These are phyloP conservation scores for Python bivittatus DNA, from an alignment of 2,113 vertebrate genomes.

Conservation along the genomic window DNA sequence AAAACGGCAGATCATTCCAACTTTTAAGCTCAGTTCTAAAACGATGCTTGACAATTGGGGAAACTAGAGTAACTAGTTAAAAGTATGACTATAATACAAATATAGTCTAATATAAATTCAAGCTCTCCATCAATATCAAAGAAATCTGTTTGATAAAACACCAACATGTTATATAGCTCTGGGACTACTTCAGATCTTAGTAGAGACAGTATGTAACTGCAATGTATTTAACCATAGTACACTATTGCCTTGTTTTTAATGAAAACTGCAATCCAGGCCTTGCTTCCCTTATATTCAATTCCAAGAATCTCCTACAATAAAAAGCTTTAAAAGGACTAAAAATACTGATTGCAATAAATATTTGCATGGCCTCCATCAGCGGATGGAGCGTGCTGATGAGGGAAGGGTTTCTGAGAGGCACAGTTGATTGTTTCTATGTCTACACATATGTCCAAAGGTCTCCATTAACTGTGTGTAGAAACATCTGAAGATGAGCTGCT, in stretches of 20 bases:
- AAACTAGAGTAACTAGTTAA: slow-evolving; percentile 29
- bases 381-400: slow-evolving; percentile 61
- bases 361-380: slow-evolving; percentile 68
- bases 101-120: slow-evolving; percentile 41
- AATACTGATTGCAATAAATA: slow-evolving; percentile 85
- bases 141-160: slow-evolving; percentile 46
- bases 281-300: slow-evolving; percentile 80
- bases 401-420: slow-evolving; percentile 75
- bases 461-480: slow-evolving; percentile 93
- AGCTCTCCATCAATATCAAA: slow-evolving; percentile 33
- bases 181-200: slow-evolving; percentile 54
- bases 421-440: slow-evolving; percentile 69
- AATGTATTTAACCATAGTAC: slow-evolving; percentile 68
- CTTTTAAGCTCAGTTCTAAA: slow-evolving; percentile 19
- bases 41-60: slow-evolving; percentile 33
- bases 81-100: slow-evolving; percentile 25
- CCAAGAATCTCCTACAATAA: slow-evolving; percentile 75
- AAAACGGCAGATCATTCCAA: background rate
- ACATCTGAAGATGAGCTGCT: slow-evolving; percentile 97
- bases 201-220: slow-evolving; percentile 53
- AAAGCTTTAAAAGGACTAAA: slow-evolving; percentile 76
- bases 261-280: slow-evolving; percentile 72
- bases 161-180: slow-evolving; percentile 22
- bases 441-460: slow-evolving; percentile 60
- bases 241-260: slow-evolving; percentile 55